Percentiles rank a stretch among this genome's conserved stretches.
phyloP scores from a whole-genome alignment of 2,797 vertebrate genomes.

The Cuculus canorus region DNA sequence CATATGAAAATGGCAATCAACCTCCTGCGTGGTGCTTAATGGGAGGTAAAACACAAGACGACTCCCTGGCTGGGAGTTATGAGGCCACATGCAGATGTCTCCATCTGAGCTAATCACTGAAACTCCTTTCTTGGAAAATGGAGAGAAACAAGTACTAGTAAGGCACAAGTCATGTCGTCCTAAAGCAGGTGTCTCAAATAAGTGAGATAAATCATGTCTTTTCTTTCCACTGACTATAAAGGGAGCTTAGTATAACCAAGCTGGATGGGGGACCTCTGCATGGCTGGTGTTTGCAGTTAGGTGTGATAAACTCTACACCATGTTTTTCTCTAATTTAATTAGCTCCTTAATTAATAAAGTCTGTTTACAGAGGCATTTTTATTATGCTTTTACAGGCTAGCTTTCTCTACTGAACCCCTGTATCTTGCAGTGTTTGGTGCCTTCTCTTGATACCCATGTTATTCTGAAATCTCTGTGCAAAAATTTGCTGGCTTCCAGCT shows the following conservation, averaged over 20 bases:
- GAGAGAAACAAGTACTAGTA: slow-evolving; percentile 39
- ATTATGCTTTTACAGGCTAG: background rate
- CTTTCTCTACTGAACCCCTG: background rate
- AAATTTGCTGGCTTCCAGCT: background rate
- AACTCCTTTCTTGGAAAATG: slow-evolving; percentile 45
- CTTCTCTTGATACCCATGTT: background rate
- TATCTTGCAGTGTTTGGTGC: background rate
- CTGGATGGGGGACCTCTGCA: background rate
- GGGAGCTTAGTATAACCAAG: background rate
- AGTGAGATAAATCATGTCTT: background rate
- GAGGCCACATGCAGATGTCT: slow-evolving; percentile 61
- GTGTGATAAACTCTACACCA: background rate
- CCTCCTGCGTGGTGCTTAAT: slow-evolving; percentile 65
- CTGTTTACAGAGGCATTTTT: background rate
- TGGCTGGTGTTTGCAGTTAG: background rate
- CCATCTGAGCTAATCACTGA: slow-evolving; percentile 67
- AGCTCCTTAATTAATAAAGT: background rate
- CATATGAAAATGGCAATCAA: slow-evolving; percentile 62
- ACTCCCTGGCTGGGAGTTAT: slow-evolving; percentile 54
- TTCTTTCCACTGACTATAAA: background rate
- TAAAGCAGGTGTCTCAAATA: slow-evolving; percentile 16
- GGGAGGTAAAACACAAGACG: slow-evolving; percentile 65
- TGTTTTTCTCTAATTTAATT: background rate
- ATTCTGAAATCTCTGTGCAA: background rate
- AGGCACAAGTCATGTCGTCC: background rate